Percentiles rank a stretch among this genome's conserved stretches.
Conservation (phyloP, 2,113 vertebrate species). For the Typhlomys cinereus region DNA sequence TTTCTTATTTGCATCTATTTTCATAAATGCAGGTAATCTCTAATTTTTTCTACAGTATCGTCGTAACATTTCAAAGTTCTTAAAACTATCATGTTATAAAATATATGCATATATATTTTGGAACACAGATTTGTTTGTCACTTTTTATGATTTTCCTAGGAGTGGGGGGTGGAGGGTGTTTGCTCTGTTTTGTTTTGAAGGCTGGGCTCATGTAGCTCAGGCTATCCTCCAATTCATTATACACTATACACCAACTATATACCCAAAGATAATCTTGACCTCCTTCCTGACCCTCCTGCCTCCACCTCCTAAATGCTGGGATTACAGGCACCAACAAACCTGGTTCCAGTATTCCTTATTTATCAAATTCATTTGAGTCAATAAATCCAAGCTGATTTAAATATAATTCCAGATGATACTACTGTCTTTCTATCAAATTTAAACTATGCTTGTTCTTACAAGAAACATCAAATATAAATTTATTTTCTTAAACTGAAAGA, state of each 20-base stretch:
- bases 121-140: no score
- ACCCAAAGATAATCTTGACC: neutral
- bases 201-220: neutral
- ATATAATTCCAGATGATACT: neutral
- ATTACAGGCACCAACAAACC: neutral
- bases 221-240: neutral
- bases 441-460: neutral
- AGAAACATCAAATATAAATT: neutral
- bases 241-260: no score
- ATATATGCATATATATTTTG: no score
- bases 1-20: neutral
- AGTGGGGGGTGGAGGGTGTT: no score
- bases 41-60: neutral
- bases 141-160: no score
- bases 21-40: neutral
- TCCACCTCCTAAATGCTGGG: neutral
- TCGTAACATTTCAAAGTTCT: constrained; percentile 11
- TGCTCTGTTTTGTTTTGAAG: no score
- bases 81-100: no score
- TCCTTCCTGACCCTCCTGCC: neutral
- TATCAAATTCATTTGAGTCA: neutral
- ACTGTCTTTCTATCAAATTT: neutral
- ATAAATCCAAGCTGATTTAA: neutral
- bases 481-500: neutral
- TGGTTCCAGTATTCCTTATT: neutral